A percentile compares a stretch with the other conserved stretches of the same genome.
phyloP scores from a whole-genome alignment of 1,140 invertebrate species.

The Drosophila arawakana region DNA sequence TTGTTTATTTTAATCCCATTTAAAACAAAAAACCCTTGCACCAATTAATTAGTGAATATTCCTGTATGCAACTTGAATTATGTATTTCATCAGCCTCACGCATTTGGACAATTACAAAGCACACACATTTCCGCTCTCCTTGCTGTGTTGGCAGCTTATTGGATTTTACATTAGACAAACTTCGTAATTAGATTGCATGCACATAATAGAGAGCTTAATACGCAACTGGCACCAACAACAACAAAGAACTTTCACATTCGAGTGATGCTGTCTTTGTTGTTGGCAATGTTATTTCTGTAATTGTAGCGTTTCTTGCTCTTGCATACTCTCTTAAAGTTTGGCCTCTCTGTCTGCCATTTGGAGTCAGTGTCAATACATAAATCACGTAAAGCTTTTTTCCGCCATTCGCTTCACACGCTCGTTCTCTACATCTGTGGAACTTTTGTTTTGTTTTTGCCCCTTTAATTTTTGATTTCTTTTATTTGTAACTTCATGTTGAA shows the following conservation, averaged over 20 bases:
- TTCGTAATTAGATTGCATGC: slow-evolving; percentile 48
- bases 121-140: slow-evolving; percentile 13
- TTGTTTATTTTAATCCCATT: slow-evolving; percentile 14
- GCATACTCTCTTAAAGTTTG: slow-evolving; percentile 9
- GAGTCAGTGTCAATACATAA: slow-evolving; percentile 2
- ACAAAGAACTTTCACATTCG: slow-evolving; percentile 41
- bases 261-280: slow-evolving; percentile 1
- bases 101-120: neutral
- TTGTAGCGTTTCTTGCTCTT: slow-evolving; percentile 10
- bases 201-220: slow-evolving; percentile 36
- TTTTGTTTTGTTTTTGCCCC: slow-evolving; percentile 30
- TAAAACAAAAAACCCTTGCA: too few relatives aligned
- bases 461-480: slow-evolving; percentile 1
- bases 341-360: slow-evolving; percentile 14
- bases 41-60: neutral
- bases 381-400: slow-evolving; percentile 26
- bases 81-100: slow-evolving; percentile 39
- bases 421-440: neutral
- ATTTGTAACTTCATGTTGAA: slow-evolving; percentile 20
- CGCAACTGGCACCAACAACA: slow-evolving; percentile 19
- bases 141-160: slow-evolving; percentile 45
- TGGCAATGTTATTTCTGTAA: slow-evolving; percentile 9
- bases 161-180: slow-evolving; percentile 34
- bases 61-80: slow-evolving; percentile 29
- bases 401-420: neutral